Conservation (phyloP, 1,140 invertebrate species). For the Pteromalus puparum region DNA sequence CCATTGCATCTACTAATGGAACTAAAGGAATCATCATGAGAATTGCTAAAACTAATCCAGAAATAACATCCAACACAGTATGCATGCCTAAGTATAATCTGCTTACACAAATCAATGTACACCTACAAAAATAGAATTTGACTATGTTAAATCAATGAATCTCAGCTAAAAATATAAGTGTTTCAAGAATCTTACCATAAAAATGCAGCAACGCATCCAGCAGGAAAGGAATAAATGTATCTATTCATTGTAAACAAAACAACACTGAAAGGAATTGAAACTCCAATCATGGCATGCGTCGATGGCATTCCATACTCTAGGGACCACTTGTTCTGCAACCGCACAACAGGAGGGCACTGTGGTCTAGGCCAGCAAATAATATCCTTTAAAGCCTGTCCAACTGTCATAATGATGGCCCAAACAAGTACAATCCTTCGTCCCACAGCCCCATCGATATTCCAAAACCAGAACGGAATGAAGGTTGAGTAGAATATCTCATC, state of each 20-base stretch:
- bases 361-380: conserved; percentile 91
- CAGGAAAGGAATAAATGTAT: conserved; percentile 84
- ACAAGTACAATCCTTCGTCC: conserved; percentile 87
- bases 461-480: conserved; percentile 94
- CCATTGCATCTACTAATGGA: conserved; percentile 84
- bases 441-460: conserved; percentile 92
- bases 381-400: conserved; percentile 92
- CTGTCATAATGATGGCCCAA: conserved; percentile 91
- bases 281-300: conserved; percentile 93
- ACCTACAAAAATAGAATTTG: conserved; percentile 74
- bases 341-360: conserved; percentile 85
- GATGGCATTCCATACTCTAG: conserved; percentile 96
- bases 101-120: conserved; percentile 87
- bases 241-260: conserved; percentile 86
- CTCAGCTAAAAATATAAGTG: not conserved
- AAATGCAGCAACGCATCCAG: conserved; percentile 76
- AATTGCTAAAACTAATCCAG: conserved; percentile 82
- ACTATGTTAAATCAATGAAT: conserved; percentile 5
- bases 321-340: conserved; percentile 90
- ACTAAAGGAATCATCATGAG: conserved; percentile 83
- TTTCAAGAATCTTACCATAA: conserved; percentile 71
- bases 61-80: conserved; percentile 88
- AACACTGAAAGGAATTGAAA: conserved; percentile 90
- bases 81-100: conserved; percentile 95
- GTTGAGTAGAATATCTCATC: conserved; percentile 92